These are phyloP conservation scores for Bubalus kerabau DNA, from an alignment of 2,113 vertebrate genomes.

Conservation along the genomic window DNA sequence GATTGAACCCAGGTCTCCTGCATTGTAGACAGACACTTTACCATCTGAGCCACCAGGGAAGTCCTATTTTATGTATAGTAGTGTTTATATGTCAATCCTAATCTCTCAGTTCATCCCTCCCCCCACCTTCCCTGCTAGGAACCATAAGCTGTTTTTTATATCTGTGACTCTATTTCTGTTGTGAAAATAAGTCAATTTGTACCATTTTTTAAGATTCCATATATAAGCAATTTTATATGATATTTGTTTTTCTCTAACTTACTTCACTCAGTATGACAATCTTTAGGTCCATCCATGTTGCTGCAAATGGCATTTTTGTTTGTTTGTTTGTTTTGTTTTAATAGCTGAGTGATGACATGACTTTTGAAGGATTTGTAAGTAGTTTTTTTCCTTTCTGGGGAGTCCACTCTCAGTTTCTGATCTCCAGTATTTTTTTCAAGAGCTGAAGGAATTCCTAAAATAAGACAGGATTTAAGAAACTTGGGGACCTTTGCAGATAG, in stretches of 20 bases:
- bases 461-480: background rate
- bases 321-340: background rate
- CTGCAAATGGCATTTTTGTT: background rate
- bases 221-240: background rate
- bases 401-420: background rate
- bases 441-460: conserved; percentile 19
- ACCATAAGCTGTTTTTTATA: background rate
- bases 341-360: background rate
- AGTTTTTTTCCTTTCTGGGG: background rate
- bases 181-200: background rate
- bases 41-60: too few species aligned
- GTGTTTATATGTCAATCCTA: background rate
- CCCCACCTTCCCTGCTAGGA: background rate
- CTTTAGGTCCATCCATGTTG: background rate
- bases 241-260: background rate
- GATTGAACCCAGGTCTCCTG: too few species aligned
- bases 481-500: background rate
- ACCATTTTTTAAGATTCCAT: background rate
- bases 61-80: background rate
- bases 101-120: background rate
- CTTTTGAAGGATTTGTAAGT: background rate
- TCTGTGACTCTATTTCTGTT: background rate
- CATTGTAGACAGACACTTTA: too few species aligned
- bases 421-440: background rate
- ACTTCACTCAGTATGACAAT: background rate